Base-by-base conservation (phyloP, 2,113 vertebrate species). In the Myanophis thanlyinensis region DNA sequence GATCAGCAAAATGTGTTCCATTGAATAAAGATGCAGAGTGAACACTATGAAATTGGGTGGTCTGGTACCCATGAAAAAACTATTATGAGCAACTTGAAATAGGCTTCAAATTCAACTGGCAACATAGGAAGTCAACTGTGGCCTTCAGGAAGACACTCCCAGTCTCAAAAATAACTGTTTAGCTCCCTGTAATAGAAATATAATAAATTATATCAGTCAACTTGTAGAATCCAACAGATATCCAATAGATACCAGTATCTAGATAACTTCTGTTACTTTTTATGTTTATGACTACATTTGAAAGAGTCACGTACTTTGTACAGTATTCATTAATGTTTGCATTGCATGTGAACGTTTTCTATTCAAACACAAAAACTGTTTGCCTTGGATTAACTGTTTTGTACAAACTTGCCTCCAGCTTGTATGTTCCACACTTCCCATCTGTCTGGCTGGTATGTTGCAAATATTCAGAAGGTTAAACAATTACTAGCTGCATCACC, bases 401-500 rank as follows among this genome's bases (percentile, higher is more conserved):
- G 8, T n/a, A 51, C 53, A 51, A 52, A 62, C 54, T 53, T 44
- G 25, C 53, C 4, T 47, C 49, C 59, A 80, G 25, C 62, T 46
- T 73, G 27, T 56, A 10, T 35, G 27, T 54, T 62, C 52, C 11
- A 93, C 12, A 67, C 11, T 67, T 90, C 90, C 49, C 85, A 56
- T 47, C 88, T 53, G 49, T 20, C 12, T 3, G 27, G 13, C 27
- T 89, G 85, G 8, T 9, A 0, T 4, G 6, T 85, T 85, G 44
- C 93, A 59, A 89, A 88, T 67, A 22, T 49, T 51, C 30, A 88
- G 12, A 9, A 3, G 59, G 35, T 53, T 93, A 91, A 91, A 20
- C 89, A 87, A 35, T 92, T 94, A 59, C 47, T 80, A 62, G 30
- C n/a, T 54, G 35, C 23, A 62, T 85, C 93, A 94, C 47, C 84